A percentile compares a stretch with the other conserved stretches of the same genome.
phyloP scores from a whole-genome alignment of 2,797 vertebrate genomes.

The Rhincodon typus region DNA sequence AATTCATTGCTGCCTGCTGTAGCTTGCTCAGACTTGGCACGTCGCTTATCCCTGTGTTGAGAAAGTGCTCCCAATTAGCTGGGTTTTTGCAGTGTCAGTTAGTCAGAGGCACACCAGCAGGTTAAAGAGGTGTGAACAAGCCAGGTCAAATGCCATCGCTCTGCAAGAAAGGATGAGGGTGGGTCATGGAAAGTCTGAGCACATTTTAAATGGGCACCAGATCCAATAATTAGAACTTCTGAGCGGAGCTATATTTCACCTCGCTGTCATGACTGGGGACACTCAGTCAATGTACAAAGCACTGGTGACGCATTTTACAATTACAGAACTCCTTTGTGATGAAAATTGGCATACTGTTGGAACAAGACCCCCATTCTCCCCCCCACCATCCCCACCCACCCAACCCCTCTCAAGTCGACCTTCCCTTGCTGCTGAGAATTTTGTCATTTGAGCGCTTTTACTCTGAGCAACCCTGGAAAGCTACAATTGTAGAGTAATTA shows the following conservation, averaged over 20 bases:
- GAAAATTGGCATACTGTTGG: neutral
- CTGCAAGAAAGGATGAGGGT: neutral
- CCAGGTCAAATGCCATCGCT: neutral
- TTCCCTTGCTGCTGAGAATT: neutral
- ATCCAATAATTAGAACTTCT: neutral
- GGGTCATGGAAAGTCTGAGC: neutral
- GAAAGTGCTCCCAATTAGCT: neutral
- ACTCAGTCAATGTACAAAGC: neutral
- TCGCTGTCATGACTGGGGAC: neutral
- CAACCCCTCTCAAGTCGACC: neutral
- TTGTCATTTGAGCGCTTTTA: neutral
- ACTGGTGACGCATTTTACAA: neutral
- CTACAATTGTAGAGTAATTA: neutral
- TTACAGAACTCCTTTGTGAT: neutral
- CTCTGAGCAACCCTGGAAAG: neutral
- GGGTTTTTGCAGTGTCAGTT: neutral
- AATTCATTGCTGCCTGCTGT: neutral
- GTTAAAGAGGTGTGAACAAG: neutral
- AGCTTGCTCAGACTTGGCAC: neutral
- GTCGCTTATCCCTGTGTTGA: neutral
- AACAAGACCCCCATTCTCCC: too few relatives aligned
- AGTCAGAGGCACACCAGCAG: neutral
- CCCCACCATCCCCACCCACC: neutral
- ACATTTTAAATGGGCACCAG: constrained; percentile 7
- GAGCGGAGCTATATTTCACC: neutral